These are phyloP conservation scores for Arctopsyche grandis DNA, from an alignment of 1,140 invertebrate species.

Conservation along the genomic window DNA sequence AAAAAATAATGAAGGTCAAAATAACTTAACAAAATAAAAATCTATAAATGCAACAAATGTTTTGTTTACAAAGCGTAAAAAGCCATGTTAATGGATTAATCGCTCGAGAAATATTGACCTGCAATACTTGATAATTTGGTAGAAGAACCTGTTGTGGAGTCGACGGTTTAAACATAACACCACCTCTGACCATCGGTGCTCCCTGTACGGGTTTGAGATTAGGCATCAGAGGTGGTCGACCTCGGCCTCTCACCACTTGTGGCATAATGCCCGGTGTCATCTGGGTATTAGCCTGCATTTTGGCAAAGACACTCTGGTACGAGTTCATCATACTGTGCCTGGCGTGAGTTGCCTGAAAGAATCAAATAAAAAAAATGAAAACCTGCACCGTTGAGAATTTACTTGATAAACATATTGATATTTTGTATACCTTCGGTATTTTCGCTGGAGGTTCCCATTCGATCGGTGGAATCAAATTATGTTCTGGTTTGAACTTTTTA, in stretches of 20 bases:
- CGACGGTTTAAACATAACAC: constrained; percentile 63
- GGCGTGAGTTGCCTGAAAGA: constrained; percentile 65
- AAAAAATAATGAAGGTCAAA: background rate
- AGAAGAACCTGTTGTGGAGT: constrained; percentile 59
- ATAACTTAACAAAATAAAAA: too few species aligned
- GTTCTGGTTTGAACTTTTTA: constrained; percentile 89
- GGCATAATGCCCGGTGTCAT: background rate
- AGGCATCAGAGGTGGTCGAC: constrained; percentile 60
- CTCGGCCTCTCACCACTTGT: constrained; percentile 51
- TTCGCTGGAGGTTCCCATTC: constrained; percentile 95
- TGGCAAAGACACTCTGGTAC: constrained; percentile 59
- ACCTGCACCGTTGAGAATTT: constrained; percentile 32
- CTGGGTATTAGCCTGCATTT: constrained; percentile 50
- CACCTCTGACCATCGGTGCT: constrained; percentile 62
- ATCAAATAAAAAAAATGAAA: constrained; percentile 21
- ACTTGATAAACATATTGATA: constrained; percentile 57
- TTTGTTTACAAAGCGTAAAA: too few species aligned
- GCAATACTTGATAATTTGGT: constrained; percentile 62
- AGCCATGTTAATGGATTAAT: too few species aligned
- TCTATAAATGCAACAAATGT: too few species aligned
- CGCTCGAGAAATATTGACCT: constrained; percentile 57
- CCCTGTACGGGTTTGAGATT: constrained; percentile 59
- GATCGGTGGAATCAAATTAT: constrained; percentile 82
- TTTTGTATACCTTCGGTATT: constrained; percentile 78
- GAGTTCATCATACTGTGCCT: constrained; percentile 62